phyloP scores from a whole-genome alignment of 2,113 vertebrate species.

The Burhinus oedicnemus region DNA sequence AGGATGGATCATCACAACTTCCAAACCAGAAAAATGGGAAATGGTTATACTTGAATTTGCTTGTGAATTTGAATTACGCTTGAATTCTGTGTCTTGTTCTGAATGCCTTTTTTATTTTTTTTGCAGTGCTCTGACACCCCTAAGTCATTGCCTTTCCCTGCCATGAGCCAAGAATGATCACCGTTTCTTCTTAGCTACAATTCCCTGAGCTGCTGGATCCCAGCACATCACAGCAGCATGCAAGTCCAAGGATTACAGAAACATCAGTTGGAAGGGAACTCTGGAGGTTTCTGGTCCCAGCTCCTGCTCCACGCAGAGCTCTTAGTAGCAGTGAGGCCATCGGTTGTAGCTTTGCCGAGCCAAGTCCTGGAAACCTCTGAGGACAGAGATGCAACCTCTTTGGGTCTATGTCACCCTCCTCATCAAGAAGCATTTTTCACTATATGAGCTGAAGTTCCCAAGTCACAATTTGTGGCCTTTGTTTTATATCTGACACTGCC shows the following conservation, averaged over 20 bases:
- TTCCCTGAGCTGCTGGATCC: not conserved
- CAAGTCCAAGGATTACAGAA: not conserved
- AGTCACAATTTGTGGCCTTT: not conserved
- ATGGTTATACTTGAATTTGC: not conserved
- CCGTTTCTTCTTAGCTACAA: rapidly evolving
- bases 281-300: not conserved
- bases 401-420: no score
- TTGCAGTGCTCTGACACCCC: not conserved
- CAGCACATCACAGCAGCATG: not conserved
- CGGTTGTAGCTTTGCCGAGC: not conserved
- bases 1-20: no score
- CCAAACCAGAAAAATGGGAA: not conserved
- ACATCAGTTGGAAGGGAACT: not conserved
- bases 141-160: not conserved
- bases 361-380: not conserved
- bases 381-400: not conserved
- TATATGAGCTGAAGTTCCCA: not conserved
- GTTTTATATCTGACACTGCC: not conserved
- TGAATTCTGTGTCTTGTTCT: not conserved
- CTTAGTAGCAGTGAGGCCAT: not conserved
- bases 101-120: not conserved
- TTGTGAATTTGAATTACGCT: not conserved
- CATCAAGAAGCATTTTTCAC: not conserved
- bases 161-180: not conserved
- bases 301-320: not conserved